These are phyloP conservation scores for Crotalus helleri DNA, from an alignment of 2,113 vertebrate species.

Conservation along the genomic window DNA sequence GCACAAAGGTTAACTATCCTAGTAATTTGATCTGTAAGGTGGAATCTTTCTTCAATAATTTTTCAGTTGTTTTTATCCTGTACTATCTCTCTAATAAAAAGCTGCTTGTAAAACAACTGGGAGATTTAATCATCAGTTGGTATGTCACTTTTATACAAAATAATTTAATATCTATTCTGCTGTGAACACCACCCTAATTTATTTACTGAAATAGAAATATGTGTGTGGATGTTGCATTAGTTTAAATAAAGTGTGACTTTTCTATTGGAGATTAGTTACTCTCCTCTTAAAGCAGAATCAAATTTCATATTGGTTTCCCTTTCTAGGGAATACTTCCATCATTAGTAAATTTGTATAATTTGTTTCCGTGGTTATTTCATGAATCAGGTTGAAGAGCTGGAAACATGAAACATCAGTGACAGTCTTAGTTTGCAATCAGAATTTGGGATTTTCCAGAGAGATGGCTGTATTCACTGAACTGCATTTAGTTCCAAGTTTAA, in stretches of 20 bases:
- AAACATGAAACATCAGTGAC: slow-evolving; percentile 21
- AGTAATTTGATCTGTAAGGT: not conserved
- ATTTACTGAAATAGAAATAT: not conserved
- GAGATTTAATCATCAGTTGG: not conserved
- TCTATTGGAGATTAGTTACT: slow-evolving; percentile 11
- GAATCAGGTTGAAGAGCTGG: slow-evolving; percentile 7
- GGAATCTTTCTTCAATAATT: not conserved
- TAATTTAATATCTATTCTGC: not conserved
- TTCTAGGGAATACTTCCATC: not conserved
- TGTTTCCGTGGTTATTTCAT: not conserved
- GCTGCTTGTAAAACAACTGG: not conserved
- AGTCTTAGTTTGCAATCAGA: not conserved
- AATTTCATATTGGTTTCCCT: not conserved
- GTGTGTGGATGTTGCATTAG: not conserved
- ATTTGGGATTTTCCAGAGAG: not conserved
- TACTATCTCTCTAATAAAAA: not conserved
- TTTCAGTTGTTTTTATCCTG: not conserved
- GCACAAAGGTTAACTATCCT: not conserved
- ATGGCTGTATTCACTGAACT: not conserved
- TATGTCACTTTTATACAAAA: not conserved
- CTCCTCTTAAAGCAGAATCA: slow-evolving; percentile 1
- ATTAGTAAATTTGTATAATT: not conserved
- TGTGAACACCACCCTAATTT: not conserved
- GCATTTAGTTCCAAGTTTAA: not conserved
- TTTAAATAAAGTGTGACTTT: slow-evolving; percentile 14